phyloP scores from a whole-genome alignment of 1,140 invertebrate genomes.

The Drosophila burlai region DNA sequence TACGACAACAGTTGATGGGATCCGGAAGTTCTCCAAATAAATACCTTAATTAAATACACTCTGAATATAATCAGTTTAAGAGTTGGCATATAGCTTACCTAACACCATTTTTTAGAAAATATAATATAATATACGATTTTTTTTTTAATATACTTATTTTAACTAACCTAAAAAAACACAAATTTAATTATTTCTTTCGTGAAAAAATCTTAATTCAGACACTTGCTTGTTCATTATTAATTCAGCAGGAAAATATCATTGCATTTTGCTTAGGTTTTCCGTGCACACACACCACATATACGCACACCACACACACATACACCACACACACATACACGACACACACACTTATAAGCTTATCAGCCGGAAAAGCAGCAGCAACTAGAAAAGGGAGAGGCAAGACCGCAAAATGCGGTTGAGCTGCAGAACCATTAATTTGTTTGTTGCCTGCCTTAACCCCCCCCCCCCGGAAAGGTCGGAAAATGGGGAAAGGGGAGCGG shows the following conservation, averaged over 20 bases:
- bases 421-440: slow-evolving; percentile 70
- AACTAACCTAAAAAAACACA: neutral
- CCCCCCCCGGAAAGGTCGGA: slow-evolving; percentile 12
- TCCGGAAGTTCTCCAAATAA: neutral
- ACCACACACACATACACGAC: slow-evolving; percentile 10
- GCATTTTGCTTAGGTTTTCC: slow-evolving; percentile 14
- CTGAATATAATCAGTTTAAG: neutral
- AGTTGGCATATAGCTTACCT: neutral
- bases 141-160: neutral
- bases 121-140: too few species aligned
- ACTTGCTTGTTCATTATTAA: neutral
- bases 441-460: slow-evolving; percentile 37
- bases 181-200: neutral
- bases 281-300: neutral
- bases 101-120: neutral
- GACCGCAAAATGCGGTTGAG: slow-evolving; percentile 64
- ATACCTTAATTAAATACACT: too few species aligned
- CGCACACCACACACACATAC: slow-evolving; percentile 15
- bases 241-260: slow-evolving; percentile 1
- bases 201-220: neutral
- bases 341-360: slow-evolving; percentile 18
- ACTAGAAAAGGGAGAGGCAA: slow-evolving; percentile 1
- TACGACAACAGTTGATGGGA: neutral
- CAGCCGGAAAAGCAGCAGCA: slow-evolving; percentile 14
- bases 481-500: too few species aligned